A percentile compares a stretch with the other conserved stretches of the same genome.
Evolutionary conservation across 2,888 invertebrate genomes (phyloP).

Genomic region (Aporophyla lueneburgensis): DNA sequence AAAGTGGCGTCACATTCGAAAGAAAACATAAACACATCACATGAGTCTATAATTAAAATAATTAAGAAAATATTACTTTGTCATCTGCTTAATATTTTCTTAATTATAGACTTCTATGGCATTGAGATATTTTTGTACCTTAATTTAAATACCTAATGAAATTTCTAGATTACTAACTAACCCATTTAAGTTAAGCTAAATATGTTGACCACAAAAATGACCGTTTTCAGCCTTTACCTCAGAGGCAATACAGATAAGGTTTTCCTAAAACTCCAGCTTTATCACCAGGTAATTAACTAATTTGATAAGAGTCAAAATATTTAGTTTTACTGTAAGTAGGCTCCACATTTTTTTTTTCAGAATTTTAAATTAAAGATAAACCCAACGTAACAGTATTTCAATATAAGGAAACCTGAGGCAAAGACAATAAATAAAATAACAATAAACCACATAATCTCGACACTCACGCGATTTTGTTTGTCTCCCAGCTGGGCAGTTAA

Average conservation of each 20-base stretch:
- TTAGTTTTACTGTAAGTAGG: too few species aligned
- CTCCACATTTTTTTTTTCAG: background rate
- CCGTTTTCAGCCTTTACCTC: background rate
- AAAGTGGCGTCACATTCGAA: constrained; percentile 11
- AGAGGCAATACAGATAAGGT: background rate
- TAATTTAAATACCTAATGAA: background rate
- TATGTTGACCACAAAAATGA: background rate
- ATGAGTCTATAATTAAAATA: background rate
- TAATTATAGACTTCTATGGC: background rate
- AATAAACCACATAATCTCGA: constrained; percentile 3
- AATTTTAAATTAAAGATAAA: background rate
- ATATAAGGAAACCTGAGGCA: constrained; percentile 12
- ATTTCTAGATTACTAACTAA: background rate
- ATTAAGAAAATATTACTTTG: too few species aligned
- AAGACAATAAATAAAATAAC: background rate
- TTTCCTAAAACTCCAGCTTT: background rate
- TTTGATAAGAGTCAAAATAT: background rate
- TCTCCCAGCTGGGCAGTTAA: constrained; percentile 65
- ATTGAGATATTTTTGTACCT: background rate
- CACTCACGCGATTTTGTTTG: constrained; percentile 64
- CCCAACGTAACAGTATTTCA: background rate
- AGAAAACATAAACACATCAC: constrained; percentile 4
- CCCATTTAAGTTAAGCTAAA: background rate
- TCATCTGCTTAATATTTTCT: background rate
- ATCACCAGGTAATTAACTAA: constrained; percentile 2